Evolutionary conservation across 2,797 vertebrate genomes (phyloP), one percentile per base, ranked within the genome.

Genomic region (Eulemur coronatus): DNA sequence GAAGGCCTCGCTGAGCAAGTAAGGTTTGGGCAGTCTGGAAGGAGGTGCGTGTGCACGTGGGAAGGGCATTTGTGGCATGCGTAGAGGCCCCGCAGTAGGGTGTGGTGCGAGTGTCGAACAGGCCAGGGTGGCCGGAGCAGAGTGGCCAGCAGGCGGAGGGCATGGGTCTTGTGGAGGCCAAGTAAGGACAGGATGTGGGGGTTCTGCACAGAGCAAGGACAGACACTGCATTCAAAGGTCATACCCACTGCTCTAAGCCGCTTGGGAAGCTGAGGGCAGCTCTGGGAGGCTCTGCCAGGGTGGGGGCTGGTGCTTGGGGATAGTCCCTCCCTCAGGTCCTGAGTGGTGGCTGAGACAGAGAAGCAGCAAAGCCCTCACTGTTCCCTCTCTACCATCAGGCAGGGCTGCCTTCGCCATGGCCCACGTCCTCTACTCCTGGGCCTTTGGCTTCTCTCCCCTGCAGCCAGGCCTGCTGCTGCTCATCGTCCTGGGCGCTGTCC

Each of bases 331-430:
- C 17, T 69, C 2, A 0, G 26, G 52, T 22, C 46, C 20, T 24
- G 43, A 33, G 10, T 2, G 2, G 28, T 72, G 41, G 22, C 26
- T 3, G 0, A 7, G 48, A 24, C 11, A 11, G 1, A 35, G 80
- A 33, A 17, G 38, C 12, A 38, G 65, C 12, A 38, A 15, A 30
- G 18, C 24, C 43, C 18, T 11, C 15, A 7, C 8, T 70, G 7
- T 4, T 0, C 8, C 5, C 50, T 43, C 13, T 48, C 65, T 84
- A 79, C 46, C 55, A 13, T 41, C 96, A 99, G 99, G 99, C 57
- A 98, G 99, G 99, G 98, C 89, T 4, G 99, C 98, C 41, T 99
- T 99, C 48, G 98, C 98, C 5, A 18, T 96, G 63, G 99, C 99
- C 73, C 99, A 99, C 84, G 97, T 96, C 5, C 97, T 91, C 0